A percentile compares a stretch with the other conserved stretches of the same genome.
These are phyloP conservation scores for Contarinia nasturtii DNA, from an alignment of 1,140 invertebrate genomes.

Conservation along the genomic window DNA sequence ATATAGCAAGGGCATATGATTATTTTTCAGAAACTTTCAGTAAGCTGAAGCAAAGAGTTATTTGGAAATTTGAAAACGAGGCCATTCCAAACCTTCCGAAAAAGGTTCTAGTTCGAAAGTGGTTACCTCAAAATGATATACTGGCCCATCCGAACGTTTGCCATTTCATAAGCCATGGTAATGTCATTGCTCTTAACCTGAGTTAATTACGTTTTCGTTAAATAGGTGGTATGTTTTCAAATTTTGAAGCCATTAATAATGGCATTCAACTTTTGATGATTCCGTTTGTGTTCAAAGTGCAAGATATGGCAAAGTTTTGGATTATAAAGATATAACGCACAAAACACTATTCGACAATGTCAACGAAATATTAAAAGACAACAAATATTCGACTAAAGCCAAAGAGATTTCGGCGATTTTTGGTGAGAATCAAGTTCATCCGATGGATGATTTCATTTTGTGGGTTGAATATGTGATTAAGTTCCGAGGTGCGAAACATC, in stretches of 20 bases:
- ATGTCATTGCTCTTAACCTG: too few species aligned
- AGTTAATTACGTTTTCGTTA: too few species aligned
- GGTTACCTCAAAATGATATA: conserved; percentile 41
- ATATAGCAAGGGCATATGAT: conserved; percentile 14
- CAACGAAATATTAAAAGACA: conserved; percentile 14
- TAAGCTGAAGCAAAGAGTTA: conserved; percentile 33
- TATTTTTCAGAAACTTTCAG: conserved; percentile 30
- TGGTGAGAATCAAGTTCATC: conserved; percentile 26
- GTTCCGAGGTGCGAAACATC: conserved; percentile 25
- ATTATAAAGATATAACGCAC: conserved; percentile 15
- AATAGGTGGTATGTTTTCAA: conserved; percentile 43
- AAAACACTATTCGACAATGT: conserved; percentile 14
- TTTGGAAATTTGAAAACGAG: conserved; percentile 39
- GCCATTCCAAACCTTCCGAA: conserved; percentile 23
- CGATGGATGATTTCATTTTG: conserved; percentile 31
- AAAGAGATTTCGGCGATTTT: conserved; percentile 21
- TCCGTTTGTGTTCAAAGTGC: conserved; percentile 33
- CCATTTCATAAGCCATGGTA: conserved; percentile 44
- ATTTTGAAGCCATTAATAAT: conserved; percentile 41
- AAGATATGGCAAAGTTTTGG: conserved; percentile 17
- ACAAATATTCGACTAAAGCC: conserved; percentile 18
- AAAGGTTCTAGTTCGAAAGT: conserved; percentile 39
- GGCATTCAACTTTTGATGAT: conserved; percentile 42
- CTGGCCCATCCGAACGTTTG: conserved; percentile 31
- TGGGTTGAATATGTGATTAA: conserved; percentile 37